phyloP scores from a whole-genome alignment of 1,140 invertebrate genomes.

The roundworm (Caenorhabditis elegans) region DNA sequence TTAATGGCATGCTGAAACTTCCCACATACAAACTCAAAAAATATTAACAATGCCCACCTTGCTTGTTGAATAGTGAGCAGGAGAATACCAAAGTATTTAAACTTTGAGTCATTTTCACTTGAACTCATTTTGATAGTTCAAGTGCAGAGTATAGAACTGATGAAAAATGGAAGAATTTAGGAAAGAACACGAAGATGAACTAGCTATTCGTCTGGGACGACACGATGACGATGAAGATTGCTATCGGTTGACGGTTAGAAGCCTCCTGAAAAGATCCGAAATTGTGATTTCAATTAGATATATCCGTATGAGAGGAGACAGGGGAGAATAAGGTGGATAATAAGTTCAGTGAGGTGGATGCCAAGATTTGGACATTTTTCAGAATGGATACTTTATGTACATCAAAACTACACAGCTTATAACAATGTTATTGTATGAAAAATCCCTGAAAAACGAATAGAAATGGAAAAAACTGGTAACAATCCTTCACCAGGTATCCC shows the following conservation, averaged over 20 bases:
- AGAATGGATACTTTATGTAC: too few species aligned
- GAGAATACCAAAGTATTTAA: constrained; percentile 48
- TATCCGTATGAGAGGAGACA: not conserved
- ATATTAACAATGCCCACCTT: not conserved
- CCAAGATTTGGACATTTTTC: not conserved
- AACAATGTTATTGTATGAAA: too few species aligned
- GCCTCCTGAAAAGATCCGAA: constrained; percentile 26
- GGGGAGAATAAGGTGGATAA: too few species aligned
- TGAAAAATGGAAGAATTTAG: not conserved
- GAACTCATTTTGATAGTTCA: not conserved
- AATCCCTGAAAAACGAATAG: too few species aligned
- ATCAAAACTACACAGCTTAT: too few species aligned
- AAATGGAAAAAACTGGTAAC: too few species aligned
- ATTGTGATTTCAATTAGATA: not conserved
- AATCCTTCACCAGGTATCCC: too few species aligned
- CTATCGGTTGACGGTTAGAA: not conserved
- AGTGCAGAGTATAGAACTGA: not conserved
- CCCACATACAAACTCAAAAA: too few species aligned
- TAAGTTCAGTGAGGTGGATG: not conserved
- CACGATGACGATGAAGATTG: not conserved
- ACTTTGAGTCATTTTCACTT: constrained; percentile 7
- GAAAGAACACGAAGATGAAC: not conserved
- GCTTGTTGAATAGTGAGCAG: constrained; percentile 49
- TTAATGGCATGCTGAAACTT: constrained; percentile 51
- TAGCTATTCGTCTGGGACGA: not conserved